These are phyloP conservation scores for Neomicropteryx cornuta DNA, from an alignment of 1,140 invertebrate genomes.

Conservation along the genomic window DNA sequence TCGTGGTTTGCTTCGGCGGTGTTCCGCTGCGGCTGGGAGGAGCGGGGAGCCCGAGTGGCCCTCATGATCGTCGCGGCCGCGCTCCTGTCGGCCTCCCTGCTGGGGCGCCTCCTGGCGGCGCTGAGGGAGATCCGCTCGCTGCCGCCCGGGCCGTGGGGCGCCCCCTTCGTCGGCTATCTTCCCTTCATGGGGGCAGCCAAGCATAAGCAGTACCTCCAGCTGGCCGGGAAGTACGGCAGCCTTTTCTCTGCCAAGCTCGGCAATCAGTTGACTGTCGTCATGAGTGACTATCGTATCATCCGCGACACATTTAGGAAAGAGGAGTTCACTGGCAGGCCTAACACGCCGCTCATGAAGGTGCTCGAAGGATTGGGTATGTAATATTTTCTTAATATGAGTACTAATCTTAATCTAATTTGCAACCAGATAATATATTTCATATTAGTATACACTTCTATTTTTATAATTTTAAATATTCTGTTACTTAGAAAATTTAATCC, in stretches of 20 bases:
- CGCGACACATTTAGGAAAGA: conserved; percentile 72
- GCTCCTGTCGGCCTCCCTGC: conserved; percentile 41
- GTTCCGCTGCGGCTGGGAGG: conserved; percentile 14
- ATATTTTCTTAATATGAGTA: not conserved
- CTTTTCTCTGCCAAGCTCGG: conserved; percentile 75
- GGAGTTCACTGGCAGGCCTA: conserved; percentile 77
- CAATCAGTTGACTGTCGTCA: conserved; percentile 67
- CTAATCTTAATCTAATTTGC: conserved; percentile 1
- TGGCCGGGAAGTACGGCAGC: conserved; percentile 65
- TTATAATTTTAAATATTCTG: too few relatives aligned
- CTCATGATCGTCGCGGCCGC: conserved; percentile 27
- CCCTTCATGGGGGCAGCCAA: conserved; percentile 64
- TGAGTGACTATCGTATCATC: conserved; percentile 76
- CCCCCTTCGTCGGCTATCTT: conserved; percentile 72
- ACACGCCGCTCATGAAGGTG: conserved; percentile 73
- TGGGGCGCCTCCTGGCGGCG: conserved; percentile 32
- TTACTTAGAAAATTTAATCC: too few relatives aligned
- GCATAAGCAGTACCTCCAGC: conserved; percentile 64
- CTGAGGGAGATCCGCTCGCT: conserved; percentile 43
- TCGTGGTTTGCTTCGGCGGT: conserved; percentile 31
- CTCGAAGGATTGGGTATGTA: conserved; percentile 81
- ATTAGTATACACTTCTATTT: too few relatives aligned
- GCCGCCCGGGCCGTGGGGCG: conserved; percentile 77
- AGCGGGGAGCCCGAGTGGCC: conserved; percentile 27
- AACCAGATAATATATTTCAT: conserved; percentile 1